Evolutionary conservation across 2,797 vertebrate genomes (phyloP), one percentile per base, ranked within the genome.

Genomic region (Silurus lanzhouensis): DNA sequence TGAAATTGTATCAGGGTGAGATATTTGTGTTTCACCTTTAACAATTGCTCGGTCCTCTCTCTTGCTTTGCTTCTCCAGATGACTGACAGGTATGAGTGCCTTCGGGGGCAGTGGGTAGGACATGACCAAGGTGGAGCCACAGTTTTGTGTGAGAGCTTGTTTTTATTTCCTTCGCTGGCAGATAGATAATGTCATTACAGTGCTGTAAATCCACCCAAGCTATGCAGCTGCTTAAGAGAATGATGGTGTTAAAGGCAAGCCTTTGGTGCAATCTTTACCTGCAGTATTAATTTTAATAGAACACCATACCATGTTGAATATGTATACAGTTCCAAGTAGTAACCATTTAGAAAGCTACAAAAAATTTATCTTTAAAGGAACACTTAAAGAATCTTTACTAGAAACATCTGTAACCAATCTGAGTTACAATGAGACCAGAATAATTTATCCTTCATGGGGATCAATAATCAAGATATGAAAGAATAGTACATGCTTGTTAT

Each of bases 31-130:
- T 92, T 92, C 85, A 86, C 89, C 89, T 85, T 83, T 70, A 82
- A 75, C 58, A 83, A 46, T 72, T 75, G 61, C 63, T 83, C 84
- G n/a, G 75, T 88, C 60, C 46, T 72, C 67, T 84, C 66, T 81
- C 20, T 67, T 83, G 20, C 63, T 48, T 72, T 38, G 66, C 74
- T 64, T 68, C 86, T 76, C 70, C 81, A 87, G 58, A 52, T 91
- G 91, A 93, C 79, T 94, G 93, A 91, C 93, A 91, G 91, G 75
- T 78, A 19, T 85, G 86, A 91, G 89, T 87, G 88, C 87, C 88
- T 83, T 71, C 31, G 60, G 85, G 90, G 90, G 92, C 88, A 88
- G 1, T 10, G 71, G 66, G 87, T 22, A 83, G 86, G 86, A 52
- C 61, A 48, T 48, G 44, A 66, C 44, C 80, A 90, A 87, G 90